Conservation (phyloP, 2,888 invertebrate species). For the Macrosiphum euphorbiae region DNA sequence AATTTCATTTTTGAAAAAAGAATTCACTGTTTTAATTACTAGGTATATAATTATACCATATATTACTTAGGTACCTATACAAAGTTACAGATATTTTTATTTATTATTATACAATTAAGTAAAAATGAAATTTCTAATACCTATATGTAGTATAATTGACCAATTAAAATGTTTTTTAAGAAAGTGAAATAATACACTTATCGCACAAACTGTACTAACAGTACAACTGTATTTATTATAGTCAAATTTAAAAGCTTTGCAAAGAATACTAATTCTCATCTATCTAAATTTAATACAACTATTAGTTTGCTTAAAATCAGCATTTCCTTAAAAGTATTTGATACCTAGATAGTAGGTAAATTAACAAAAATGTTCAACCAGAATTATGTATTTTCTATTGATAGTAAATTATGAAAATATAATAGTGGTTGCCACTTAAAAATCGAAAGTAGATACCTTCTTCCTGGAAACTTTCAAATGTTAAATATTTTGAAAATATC, state of each 20-base stretch:
- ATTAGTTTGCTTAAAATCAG: neutral
- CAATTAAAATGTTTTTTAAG: neutral
- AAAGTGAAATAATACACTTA: neutral
- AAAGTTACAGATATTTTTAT: neutral
- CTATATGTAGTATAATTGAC: neutral
- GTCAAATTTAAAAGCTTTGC: neutral
- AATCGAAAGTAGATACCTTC: neutral
- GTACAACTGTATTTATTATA: neutral
- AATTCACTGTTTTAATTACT: no score
- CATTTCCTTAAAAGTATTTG: neutral
- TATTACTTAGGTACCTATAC: neutral
- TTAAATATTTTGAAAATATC: neutral
- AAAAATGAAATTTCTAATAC: neutral
- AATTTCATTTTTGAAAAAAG: no score
- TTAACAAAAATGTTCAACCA: neutral
- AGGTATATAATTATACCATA: no score
- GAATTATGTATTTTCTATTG: neutral
- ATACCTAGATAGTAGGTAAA: neutral
- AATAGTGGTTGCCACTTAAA: neutral
- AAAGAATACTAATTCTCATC: neutral
- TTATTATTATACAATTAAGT: neutral
- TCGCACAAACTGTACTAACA: neutral
- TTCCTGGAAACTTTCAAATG: neutral
- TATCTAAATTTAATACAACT: neutral
- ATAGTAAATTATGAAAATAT: neutral